phyloP scores from a whole-genome alignment of 2,113 vertebrate genomes.

The Charina bottae region DNA sequence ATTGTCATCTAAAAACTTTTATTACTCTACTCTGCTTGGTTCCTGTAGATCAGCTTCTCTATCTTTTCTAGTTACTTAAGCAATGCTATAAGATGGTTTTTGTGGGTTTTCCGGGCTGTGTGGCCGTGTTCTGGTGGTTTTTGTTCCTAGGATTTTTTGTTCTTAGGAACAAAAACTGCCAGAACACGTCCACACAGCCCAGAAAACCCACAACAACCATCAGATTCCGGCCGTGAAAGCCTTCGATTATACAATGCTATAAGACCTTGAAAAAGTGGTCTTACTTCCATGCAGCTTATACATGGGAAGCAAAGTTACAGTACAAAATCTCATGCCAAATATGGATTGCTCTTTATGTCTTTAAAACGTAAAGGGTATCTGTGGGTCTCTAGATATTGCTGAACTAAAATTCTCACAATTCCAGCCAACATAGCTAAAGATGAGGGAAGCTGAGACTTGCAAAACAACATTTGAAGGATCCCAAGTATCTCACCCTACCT shows the following conservation, averaged over 20 bases:
- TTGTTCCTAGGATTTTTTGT: too few species aligned
- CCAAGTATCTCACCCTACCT: not conserved
- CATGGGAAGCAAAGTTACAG: not conserved
- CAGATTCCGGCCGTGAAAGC: too few species aligned
- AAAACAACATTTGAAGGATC: not conserved
- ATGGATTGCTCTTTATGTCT: not conserved
- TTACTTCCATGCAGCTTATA: slow-evolving; percentile 29
- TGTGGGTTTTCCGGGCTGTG: too few species aligned
- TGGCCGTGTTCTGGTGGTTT: too few species aligned
- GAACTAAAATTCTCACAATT: not conserved
- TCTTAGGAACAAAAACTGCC: too few species aligned
- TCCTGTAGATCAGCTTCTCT: slow-evolving; percentile 35
- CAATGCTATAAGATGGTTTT: slow-evolving; percentile 43
- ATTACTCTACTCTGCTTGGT: not conserved
- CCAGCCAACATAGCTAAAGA: not conserved
- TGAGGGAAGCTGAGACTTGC: not conserved
- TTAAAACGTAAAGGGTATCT: too few species aligned
- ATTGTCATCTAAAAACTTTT: slow-evolving; percentile 29
- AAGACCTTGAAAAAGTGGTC: slow-evolving; percentile 52
- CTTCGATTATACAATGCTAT: too few species aligned
- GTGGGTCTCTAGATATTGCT: not conserved
- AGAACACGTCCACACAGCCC: too few species aligned
- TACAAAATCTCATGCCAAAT: not conserved
- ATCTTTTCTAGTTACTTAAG: slow-evolving; percentile 28
- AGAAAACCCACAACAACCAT: too few species aligned